Evolutionary conservation across 2,113 vertebrate species (phyloP).

Genomic region (Prinia subflava): DNA sequence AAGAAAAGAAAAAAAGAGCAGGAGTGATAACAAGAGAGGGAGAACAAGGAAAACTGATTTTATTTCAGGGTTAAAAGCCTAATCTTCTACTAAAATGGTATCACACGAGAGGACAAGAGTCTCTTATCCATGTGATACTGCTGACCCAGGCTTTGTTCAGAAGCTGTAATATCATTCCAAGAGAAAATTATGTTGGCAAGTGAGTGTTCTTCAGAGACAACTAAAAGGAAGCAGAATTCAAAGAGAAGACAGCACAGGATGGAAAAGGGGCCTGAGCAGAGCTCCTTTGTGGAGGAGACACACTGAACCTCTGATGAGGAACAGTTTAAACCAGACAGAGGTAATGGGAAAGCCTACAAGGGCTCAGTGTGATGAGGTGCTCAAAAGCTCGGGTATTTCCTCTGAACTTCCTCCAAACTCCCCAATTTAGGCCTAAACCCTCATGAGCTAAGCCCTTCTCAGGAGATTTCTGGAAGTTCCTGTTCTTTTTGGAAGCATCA

Average conservation of each 20-base stretch:
- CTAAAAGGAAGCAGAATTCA: constrained; percentile 20
- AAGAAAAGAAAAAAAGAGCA: not conserved
- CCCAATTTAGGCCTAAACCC: not conserved
- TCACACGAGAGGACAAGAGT: not conserved
- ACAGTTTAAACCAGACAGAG: not conserved
- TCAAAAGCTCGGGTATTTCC: constrained; percentile 40
- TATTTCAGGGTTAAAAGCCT: constrained; percentile 43
- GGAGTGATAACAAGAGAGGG: not conserved
- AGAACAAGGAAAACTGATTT: constrained; percentile 25
- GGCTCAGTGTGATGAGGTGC: constrained; percentile 19
- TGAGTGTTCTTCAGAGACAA: constrained; percentile 26
- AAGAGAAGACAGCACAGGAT: not conserved
- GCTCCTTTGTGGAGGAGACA: not conserved
- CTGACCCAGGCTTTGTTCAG: constrained; percentile 42
- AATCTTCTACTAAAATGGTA: constrained; percentile 29
- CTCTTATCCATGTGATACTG: not conserved
- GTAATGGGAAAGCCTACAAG: not conserved
- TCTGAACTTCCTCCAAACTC: constrained; percentile 24
- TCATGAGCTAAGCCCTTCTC: not conserved
- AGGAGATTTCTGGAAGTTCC: constrained; percentile 19
- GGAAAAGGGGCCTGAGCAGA: not conserved
- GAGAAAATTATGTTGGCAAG: not conserved
- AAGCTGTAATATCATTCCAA: constrained; percentile 21
- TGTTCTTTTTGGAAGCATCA: constrained; percentile 33
- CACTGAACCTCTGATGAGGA: constrained; percentile 35